Evolutionary conservation across 2,888 invertebrate genomes (phyloP), one percentile per base, ranked within the genome.

Genomic region (Tenthredo distinguenda): DNA sequence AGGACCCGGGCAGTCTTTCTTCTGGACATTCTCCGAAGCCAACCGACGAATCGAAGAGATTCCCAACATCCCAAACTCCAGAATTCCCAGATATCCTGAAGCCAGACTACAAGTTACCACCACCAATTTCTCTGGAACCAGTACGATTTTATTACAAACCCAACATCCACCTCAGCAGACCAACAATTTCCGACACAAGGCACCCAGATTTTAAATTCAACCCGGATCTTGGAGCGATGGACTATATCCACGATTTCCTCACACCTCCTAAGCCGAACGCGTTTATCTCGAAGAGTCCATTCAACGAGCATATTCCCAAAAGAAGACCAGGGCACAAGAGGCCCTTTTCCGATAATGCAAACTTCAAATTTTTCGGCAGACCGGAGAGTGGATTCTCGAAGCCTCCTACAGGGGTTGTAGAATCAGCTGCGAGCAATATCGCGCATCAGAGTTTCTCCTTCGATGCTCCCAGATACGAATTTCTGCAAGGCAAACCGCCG

Each of bases 81-180:
- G 91, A 90, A 2, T 81, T 91, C 18, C 91, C 93, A 62, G 89
- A 92, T 10, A 85, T 92, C 43, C 85, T 92, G n/a, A 92, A 92
- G 86, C 87, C 89, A 0, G 90, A 91, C 3, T 89, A 89, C 26
- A 91, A 91, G 47, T 58, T 87, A 0, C 89, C 90, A 74, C 84
- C 88, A 9, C 87, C 87, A 72, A 3, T 15, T 68, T 1, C 89
- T 0, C 68, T 85, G 4, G 91, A 91, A 10, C 86, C 90, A 0
- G 87, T 88, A 7, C 87, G 89, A 2, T 86, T 85, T 3, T 88
- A 87, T 5, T 86, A 90, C 0, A 89, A 90, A 58, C 86, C 85
- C 6, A 43, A 65, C 62, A 6, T 85, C 85, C 18, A 43, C 85
- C 85, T 0, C 86, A 87, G 9, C 85, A 87, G 50, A 85, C 86